These are phyloP conservation scores for Clupea harengus DNA, from an alignment of 2,113 vertebrate genomes.

Conservation along the genomic window DNA sequence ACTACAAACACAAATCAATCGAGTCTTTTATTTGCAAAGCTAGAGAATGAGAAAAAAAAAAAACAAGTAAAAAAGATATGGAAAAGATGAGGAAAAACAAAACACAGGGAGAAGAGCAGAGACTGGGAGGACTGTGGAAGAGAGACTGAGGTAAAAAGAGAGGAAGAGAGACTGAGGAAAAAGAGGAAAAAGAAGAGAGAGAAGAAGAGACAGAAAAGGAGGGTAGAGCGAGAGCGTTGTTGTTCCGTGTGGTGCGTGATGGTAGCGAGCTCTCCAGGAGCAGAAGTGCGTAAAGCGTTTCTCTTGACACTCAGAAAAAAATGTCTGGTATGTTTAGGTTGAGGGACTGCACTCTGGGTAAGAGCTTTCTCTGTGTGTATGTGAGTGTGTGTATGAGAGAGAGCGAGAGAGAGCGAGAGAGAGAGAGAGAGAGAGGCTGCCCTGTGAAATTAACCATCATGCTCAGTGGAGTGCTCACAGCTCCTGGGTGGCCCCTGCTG, in stretches of 20 bases:
- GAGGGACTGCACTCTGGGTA: constrained; percentile 25
- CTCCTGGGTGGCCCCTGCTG: constrained; percentile 52
- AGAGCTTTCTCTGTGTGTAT: constrained; percentile 22
- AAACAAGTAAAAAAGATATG: neutral
- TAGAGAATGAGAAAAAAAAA: neutral
- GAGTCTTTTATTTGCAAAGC: neutral
- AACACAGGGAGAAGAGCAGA: neutral
- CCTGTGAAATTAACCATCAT: constrained; percentile 44
- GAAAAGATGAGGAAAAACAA: neutral
- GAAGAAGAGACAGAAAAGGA: neutral
- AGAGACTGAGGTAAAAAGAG: neutral
- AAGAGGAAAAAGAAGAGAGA: neutral
- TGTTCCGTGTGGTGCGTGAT: neutral
- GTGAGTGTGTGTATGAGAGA: neutral
- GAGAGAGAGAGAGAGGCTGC: neutral
- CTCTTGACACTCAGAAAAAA: constrained; percentile 16
- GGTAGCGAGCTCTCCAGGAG: neutral
- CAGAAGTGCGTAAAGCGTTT: constrained; percentile 4
- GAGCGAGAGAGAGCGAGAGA: neutral
- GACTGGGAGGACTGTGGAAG: neutral
- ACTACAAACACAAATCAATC: neutral
- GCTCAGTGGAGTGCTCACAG: constrained; percentile 52
- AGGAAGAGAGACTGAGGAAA: neutral
- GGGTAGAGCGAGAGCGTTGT: neutral
- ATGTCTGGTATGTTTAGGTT: constrained; percentile 34